phyloP scores from a whole-genome alignment of 1,140 invertebrate species.

The Pantala flavescens region DNA sequence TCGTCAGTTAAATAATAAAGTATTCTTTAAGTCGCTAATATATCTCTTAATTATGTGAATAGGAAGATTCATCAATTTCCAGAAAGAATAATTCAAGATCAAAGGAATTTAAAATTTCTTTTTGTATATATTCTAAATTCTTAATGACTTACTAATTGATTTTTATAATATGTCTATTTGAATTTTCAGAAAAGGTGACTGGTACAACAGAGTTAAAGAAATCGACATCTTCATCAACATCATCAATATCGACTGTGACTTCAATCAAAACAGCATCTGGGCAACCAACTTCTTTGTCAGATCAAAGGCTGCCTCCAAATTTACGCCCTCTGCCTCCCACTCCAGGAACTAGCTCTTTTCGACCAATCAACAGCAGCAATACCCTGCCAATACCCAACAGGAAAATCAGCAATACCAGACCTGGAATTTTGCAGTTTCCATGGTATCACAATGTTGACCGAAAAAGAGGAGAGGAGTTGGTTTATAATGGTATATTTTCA shows the following conservation, averaged over 20 bases:
- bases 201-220: not conserved
- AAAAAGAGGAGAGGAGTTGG: conserved; percentile 17
- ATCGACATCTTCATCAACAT: not conserved
- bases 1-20: no score
- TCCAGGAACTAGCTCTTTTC: conserved; percentile 12
- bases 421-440: conserved; percentile 14
- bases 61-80: no score
- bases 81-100: no score
- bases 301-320: conserved; percentile 2
- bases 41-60: no score
- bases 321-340: conserved; percentile 17
- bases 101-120: no score
- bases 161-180: not conserved
- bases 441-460: conserved; percentile 22
- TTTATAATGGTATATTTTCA: conserved; percentile 16
- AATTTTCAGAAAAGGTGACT: not conserved
- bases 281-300: not conserved
- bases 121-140: no score
- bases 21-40: no score
- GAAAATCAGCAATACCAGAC: conserved; percentile 1
- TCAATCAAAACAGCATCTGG: not conserved
- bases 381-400: not conserved
- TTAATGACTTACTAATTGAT: not conserved
- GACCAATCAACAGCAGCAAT: not conserved
- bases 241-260: not conserved